A percentile compares a stretch with the other conserved stretches of the same genome.
phyloP scores from a whole-genome alignment of 35 echinoderm and acorn worm genomes.

The Hemicentrotus pulcherrimus region DNA sequence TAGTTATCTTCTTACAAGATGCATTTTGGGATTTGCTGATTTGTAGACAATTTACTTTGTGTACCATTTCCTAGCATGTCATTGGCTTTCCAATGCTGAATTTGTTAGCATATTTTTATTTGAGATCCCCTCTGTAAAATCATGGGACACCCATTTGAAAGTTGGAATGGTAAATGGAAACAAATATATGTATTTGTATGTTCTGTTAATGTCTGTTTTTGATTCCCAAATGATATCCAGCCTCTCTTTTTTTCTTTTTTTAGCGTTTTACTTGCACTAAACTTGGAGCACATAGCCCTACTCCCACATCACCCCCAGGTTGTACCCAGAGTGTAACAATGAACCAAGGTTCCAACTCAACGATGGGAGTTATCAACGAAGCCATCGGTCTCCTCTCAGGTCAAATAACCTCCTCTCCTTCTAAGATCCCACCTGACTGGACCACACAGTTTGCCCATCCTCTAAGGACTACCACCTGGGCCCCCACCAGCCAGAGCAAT shows the following conservation, averaged over 20 bases:
- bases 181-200: not conserved
- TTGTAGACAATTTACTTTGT: too few relatives aligned
- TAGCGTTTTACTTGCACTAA: not conserved
- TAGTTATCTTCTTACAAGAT: too few relatives aligned
- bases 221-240: not conserved
- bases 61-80: not conserved
- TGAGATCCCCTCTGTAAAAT: not conserved
- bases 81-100: not conserved
- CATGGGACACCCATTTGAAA: not conserved
- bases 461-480: not conserved
- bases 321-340: not conserved
- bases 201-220: not conserved
- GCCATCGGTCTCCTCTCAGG: constrained; percentile 44
- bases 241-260: constrained; percentile 1
- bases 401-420: constrained; percentile 39
- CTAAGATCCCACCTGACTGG: constrained; percentile 51
- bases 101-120: not conserved
- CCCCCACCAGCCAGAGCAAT: not conserved
- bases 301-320: constrained; percentile 30
- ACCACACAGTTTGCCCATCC: not conserved
- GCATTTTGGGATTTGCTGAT: too few relatives aligned
- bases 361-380: constrained; percentile 48
- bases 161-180: too few relatives aligned
- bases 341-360: not conserved
- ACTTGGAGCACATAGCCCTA: constrained; percentile 39